Base-by-base conservation (phyloP, 2,888 invertebrate genomes). In the Proisotoma minuta region DNA sequence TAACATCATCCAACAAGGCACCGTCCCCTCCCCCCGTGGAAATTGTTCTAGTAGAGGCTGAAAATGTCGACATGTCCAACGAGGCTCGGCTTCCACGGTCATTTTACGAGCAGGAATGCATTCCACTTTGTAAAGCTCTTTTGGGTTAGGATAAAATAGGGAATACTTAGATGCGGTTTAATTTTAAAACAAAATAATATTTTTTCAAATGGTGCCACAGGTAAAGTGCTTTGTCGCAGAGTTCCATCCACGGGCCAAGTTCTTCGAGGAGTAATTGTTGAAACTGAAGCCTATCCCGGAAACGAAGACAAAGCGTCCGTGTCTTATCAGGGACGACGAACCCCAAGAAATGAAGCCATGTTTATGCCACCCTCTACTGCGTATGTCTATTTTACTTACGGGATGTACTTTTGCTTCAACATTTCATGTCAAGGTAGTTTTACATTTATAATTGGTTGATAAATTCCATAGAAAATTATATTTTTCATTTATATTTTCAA, bases 331-430 rank as follows among this genome's bases (percentile, higher is more conserved):
- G 79, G 80, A 2, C 84, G 82, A 76, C 76, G 80, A 66, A 87
- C 88, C 0, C 79, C 80, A 2, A 78, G 83, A 67, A 87, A 84
- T 75, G 80, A 82, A 73, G 85, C 87, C 1, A 86, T 88, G 86
- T 88, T 83, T 74, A 86, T 87, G 85, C 76, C 79, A 57, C 83
- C 86, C 22, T 87, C 87, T 18, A 87, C 87, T 10, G 80, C 82
- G 26, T 88, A 85, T 76, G 85, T 88, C 2, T 87, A 88, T 73
- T 79, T 84, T 73, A 87, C 86, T 1, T 88, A 88, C 75, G 87
- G 88, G 68, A 85, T 87, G 83, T 87, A 88, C 74, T 81, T 83
- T 74, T 87, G 87, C 75, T 83, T 88, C 74, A 88, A 88, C 76
- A 84, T 88, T 64, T 87, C 87, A 28, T 83, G 85, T 72, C 76